Base-by-base conservation (phyloP, 2,797 vertebrate species). In the Rhinella marina region DNA sequence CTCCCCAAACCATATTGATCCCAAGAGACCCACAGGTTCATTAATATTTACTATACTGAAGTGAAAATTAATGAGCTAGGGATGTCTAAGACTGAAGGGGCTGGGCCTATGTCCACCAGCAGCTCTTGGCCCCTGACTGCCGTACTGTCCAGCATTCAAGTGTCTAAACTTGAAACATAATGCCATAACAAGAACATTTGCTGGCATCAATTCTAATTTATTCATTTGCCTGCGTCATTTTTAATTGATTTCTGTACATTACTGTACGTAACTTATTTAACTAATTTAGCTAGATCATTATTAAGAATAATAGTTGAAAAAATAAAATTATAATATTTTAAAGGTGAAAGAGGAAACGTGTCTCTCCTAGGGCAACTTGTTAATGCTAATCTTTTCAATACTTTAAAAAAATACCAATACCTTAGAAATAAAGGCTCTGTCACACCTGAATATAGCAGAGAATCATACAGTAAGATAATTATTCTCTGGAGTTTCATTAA, bases 381-480 rank as follows among this genome's bases (percentile, higher is more conserved):
- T 3, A 57, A 27, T 23, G 54, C 23, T 59, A 59, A 48, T 77
- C 32, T 59, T 80, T 14, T 25, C 14, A 29, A 59, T 59, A 80
- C 29, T 17, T 80, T 80, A 21, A 1, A 80, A 19, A 32, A 50
- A 13, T 17, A 17, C 29, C 1, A 77, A 7, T 77, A 77, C 13
- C 41, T 54, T n/a, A 52, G 8, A 57, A 80, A 80, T 59, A 80
- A 80, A 80, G 59, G 54, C 54, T 80, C 54, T 59, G 25, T 80
- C 25, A 61, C 19, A 52, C 50, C n/a, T 32, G 32, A 10, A 80
- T 59, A 29, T 12, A 80, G 56, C 11, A n/a, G 73, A 6, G 23
- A 50, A 75, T 52, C 7, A 50, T n/a, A 52, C 17, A 41, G 32
- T 75, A 23, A 13, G 21, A 75, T 14, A 75, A 75, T 12, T 75